Evolutionary conservation across 1,140 invertebrate species (phyloP).

Genomic region (Rhopalosiphum padi): DNA sequence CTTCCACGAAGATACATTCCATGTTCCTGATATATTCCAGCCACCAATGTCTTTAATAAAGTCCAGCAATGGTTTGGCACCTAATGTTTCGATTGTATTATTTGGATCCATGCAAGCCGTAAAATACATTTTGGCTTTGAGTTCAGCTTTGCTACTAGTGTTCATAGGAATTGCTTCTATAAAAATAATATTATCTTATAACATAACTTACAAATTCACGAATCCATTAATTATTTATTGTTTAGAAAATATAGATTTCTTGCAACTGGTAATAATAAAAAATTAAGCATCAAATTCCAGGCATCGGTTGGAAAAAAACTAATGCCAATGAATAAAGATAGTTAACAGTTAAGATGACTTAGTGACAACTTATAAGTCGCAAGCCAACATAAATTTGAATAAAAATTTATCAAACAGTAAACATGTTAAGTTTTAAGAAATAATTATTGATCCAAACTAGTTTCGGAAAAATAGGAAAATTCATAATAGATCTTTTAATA

Average conservation of each 20-base stretch:
- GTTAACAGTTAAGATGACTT: too few relatives aligned
- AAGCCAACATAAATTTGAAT: too few relatives aligned
- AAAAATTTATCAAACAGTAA: too few relatives aligned
- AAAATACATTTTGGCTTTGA: slow-evolving; percentile 90
- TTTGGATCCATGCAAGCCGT: slow-evolving; percentile 92
- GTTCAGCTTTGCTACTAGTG: slow-evolving; percentile 80
- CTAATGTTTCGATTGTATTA: slow-evolving; percentile 85
- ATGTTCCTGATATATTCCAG: slow-evolving; percentile 72
- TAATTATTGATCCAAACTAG: too few relatives aligned
- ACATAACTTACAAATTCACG: not conserved
- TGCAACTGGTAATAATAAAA: not conserved
- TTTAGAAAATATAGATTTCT: not conserved
- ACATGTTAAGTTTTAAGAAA: too few relatives aligned
- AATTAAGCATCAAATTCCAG: not conserved
- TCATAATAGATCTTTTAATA: too few relatives aligned
- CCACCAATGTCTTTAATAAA: slow-evolving; percentile 77
- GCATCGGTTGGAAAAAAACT: not conserved
- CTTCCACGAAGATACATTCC: slow-evolving; percentile 73
- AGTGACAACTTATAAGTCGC: too few relatives aligned
- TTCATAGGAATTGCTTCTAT: slow-evolving; percentile 69
- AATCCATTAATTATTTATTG: not conserved
- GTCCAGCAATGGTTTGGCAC: slow-evolving; percentile 80
- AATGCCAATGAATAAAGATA: not conserved
- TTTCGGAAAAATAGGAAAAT: not conserved
- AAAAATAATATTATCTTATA: slow-evolving; percentile 13